phyloP scores from a whole-genome alignment of 2,113 vertebrate species.

The Vulpes vulpes region DNA sequence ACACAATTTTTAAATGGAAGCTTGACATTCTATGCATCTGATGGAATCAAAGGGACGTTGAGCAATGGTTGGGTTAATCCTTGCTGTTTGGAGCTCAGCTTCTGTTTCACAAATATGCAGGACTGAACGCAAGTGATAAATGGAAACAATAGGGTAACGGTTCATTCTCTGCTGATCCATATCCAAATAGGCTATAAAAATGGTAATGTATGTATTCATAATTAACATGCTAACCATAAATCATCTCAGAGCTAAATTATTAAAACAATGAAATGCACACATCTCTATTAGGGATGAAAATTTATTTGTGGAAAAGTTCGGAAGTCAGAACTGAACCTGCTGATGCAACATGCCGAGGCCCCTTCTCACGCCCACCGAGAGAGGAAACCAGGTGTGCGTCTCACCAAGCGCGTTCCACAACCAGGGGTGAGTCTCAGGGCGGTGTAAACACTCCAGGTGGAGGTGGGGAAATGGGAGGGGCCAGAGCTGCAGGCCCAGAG shows the following conservation, averaged over 20 bases:
- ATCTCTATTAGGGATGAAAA: conserved; percentile 17
- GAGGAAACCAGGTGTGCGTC: background rate
- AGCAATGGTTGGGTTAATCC: too few species aligned
- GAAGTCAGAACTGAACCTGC: background rate
- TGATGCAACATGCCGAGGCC: background rate
- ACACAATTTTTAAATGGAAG: accelerated
- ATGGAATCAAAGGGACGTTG: background rate
- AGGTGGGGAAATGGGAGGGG: accelerated
- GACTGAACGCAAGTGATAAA: background rate
- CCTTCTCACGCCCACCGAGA: accelerated
- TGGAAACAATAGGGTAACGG: background rate
- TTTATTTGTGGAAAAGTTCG: background rate
- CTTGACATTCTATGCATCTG: background rate
- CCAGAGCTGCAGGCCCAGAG: accelerated
- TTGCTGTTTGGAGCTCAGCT: background rate
- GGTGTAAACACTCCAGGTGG: accelerated
- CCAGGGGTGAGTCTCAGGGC: too few species aligned
- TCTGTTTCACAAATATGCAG: background rate
- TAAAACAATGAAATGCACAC: background rate
- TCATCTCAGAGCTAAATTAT: conserved; percentile 51
- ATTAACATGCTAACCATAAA: conserved; percentile 45
- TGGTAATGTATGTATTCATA: conserved; percentile 52
- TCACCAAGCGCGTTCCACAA: too few species aligned
- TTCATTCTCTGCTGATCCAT: conserved; percentile 46
- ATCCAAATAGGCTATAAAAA: conserved; percentile 64